Base-by-base conservation (phyloP, 2,113 vertebrate species). In the Corythoichthys intestinalis region DNA sequence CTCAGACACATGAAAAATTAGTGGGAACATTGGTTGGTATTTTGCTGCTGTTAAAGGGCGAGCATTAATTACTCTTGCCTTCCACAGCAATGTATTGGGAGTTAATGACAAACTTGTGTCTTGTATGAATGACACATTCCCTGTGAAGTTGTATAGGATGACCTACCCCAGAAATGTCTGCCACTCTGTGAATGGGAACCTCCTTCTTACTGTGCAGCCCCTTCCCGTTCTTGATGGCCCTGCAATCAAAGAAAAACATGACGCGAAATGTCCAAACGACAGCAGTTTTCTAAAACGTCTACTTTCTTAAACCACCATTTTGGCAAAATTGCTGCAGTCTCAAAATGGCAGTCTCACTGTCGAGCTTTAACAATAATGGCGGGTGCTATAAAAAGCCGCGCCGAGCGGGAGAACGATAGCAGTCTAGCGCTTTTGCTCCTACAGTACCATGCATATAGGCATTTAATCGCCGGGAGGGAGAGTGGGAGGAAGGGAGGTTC, bases 191-290 rank as follows among this genome's bases (percentile, higher is more conserved):
- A 75, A 99, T 99, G 0, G 97, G 96, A 69, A 98, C 93, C 86
- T 99, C 97, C 90, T 98, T 99, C 92, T 98, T 99, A 93, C 97
- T 98, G 90, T 99, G 96, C 76, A 98, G 86, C 38, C 97, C 97
- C 85, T 99, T 99, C n/a, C 94, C 95, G 4, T 99, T 98, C 91
- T 98, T 98, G 87, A 97, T 95, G 37, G 97, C 97, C 89, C 97
- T 99, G 82, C 47, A 85, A 79, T 75, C 74, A 77, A 76, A 67
- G 28, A 50, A 46, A 49, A 49, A 57, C 69, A n/a, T 66, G 20
- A 54, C 4, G 0, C 10, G 66, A 54, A 63, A 54, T 14, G 4
- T 37, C 12, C 34, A 28, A 9, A 11, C 3, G 9, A 34, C 11
- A 28, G 52, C 20, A 7, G 9, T 53, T n/a, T 56, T 56, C 9